Evolutionary conservation across 2,888 invertebrate species (phyloP).

Genomic region (Tenodera sinensis): DNA sequence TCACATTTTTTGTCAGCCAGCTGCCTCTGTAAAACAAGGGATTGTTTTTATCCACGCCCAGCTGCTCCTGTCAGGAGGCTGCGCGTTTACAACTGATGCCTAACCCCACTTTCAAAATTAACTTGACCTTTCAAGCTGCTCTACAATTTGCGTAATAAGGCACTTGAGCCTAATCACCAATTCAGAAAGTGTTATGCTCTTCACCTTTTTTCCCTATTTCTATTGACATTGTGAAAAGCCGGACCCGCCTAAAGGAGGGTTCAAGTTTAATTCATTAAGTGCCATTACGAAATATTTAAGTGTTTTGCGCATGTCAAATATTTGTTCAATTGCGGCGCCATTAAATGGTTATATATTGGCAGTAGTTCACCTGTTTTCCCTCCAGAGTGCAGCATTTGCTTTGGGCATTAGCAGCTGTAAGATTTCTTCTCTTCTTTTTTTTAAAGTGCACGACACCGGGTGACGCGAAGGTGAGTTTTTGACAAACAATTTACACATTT

Average conservation of each 20-base stretch:
- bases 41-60: slow-evolving; percentile 4
- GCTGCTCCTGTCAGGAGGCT: slow-evolving; percentile 8
- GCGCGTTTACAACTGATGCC: neutral
- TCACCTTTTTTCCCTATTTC: neutral
- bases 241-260: neutral
- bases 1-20: neutral
- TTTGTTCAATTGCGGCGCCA: slow-evolving; percentile 10
- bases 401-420: neutral
- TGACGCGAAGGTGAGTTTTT: neutral
- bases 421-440: neutral
- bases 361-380: neutral
- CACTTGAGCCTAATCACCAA: neutral
- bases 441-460: neutral
- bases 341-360: neutral
- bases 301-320: neutral
- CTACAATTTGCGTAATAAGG: neutral
- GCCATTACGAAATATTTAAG: neutral
- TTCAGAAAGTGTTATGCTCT: neutral
- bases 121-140: neutral
- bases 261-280: neutral
- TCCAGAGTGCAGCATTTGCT: neutral
- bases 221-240: neutral
- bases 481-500: neutral
- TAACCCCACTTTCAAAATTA: neutral
- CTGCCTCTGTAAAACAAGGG: neutral